Percentiles rank a stretch among this genome's conserved stretches.
Evolutionary conservation across 2,113 vertebrate genomes (phyloP).

Genomic region (Zapornia atra): DNA sequence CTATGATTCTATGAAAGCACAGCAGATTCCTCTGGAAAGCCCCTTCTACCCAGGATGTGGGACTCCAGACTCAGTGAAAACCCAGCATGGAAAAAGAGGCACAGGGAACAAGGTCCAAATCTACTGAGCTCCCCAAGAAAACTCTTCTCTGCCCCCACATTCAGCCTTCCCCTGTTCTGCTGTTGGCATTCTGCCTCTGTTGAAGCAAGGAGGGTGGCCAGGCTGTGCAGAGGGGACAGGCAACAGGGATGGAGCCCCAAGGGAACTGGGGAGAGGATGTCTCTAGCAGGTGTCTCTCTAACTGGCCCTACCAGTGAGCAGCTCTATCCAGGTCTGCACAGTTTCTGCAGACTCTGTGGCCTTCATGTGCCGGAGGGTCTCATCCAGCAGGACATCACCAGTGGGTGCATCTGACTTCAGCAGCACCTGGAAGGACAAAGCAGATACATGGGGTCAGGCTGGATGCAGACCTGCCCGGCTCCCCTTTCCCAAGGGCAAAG

Average conservation of each 20-base stretch:
- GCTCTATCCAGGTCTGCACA: conserved; percentile 84
- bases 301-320: conserved; percentile 80
- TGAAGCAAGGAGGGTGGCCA: neutral
- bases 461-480: rapidly evolving
- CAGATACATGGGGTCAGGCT: rapidly evolving
- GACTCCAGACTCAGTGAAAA: neutral
- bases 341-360: conserved; percentile 78
- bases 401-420: conserved; percentile 80
- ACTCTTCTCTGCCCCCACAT: neutral
- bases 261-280: rapidly evolving
- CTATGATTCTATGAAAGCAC: no score
- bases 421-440: conserved; percentile 73
- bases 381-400: conserved; percentile 83
- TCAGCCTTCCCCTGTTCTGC: neutral
- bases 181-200: neutral
- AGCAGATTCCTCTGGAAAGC: neutral
- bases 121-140: rapidly evolving
- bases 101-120: neutral
- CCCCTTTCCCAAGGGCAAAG: neutral
- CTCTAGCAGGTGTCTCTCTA: no score
- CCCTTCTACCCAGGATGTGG: no score
- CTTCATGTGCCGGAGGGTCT: conserved; percentile 86
- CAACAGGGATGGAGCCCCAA: rapidly evolving
- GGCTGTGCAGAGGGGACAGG: neutral
- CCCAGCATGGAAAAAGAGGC: neutral